phyloP scores from a whole-genome alignment of 1,140 invertebrate genomes.

The Rhopalosiphum padi region DNA sequence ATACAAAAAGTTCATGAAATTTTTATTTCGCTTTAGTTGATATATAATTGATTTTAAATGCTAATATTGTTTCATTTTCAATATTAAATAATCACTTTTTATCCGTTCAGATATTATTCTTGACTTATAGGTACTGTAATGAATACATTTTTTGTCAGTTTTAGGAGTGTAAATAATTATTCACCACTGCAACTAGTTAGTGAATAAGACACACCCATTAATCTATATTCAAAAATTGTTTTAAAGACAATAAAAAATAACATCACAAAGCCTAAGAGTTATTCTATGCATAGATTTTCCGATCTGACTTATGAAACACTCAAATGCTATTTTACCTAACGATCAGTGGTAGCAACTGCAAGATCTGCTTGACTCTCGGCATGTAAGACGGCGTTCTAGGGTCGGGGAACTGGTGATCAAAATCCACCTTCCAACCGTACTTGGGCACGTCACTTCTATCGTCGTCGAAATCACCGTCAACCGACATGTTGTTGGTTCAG shows the following conservation, averaged over 20 bases:
- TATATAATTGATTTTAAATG: no score
- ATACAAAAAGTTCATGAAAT: no score
- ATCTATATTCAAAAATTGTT: neutral
- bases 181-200: neutral
- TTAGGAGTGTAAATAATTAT: no score
- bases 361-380: conserved; percentile 39
- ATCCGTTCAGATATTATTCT: no score
- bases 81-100: no score
- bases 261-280: neutral
- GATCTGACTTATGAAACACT: neutral
- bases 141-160: no score
- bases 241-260: neutral
- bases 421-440: conserved; percentile 43
- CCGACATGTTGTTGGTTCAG: neutral
- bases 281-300: neutral
- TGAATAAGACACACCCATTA: neutral
- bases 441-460: neutral
- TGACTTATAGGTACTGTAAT: no score
- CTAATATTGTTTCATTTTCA: no score
- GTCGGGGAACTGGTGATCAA: conserved; percentile 17
- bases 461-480: neutral
- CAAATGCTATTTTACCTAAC: conserved; percentile 18
- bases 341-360: conserved; percentile 31
- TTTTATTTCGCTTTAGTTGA: no score
- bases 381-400: conserved; percentile 21